Evolutionary conservation across 2,888 invertebrate genomes (phyloP), one percentile per base, ranked within the genome.

Genomic region (Lasioglossum marginatum): DNA sequence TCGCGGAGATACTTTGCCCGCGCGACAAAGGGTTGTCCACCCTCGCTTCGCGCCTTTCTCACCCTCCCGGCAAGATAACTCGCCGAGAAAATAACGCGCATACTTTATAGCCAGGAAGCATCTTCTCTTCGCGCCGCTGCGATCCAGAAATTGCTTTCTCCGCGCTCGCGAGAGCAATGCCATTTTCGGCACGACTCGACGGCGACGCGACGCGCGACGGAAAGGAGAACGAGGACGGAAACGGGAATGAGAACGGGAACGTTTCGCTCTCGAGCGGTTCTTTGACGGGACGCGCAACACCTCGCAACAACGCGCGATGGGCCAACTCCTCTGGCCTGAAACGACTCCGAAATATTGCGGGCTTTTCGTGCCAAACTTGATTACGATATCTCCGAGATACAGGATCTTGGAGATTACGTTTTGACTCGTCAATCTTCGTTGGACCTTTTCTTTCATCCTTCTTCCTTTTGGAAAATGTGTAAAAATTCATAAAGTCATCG

Each of bases 141-240:
- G 82, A 68, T 78, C 71, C 80, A 79, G 84, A 91, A 92, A 91
- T 91, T 92, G 92, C 91, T 91, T 92, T 87, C 45, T 14, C 43
- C 43, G 45, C 45, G 77, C 83, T 12, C 71, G 70, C 77, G 79
- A 45, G 79, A 70, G 87, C 88, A 89, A 88, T 86, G 87, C 73
- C 83, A 89, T 91, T 91, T 91, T 91, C 85, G 90, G 79, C 16
- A 37, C 37, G 37, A 37, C 70, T 71, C 82, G 81, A 79, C 79
- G 88, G 82, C 31, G 34, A 68, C 34, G 68, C 16, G 27, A 31
- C 83, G 85, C 66, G 37, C 82, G 79, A 77, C 79, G 88, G 83
- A 68, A 68, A 68, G 10, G 37, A 37, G 68, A 68, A 68, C 83
- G 83, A 82, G 87, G 43, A 77, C 74, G 81, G 52, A 78, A 70